phyloP scores from a whole-genome alignment of 2,888 invertebrate species.

The Noctua janthe region DNA sequence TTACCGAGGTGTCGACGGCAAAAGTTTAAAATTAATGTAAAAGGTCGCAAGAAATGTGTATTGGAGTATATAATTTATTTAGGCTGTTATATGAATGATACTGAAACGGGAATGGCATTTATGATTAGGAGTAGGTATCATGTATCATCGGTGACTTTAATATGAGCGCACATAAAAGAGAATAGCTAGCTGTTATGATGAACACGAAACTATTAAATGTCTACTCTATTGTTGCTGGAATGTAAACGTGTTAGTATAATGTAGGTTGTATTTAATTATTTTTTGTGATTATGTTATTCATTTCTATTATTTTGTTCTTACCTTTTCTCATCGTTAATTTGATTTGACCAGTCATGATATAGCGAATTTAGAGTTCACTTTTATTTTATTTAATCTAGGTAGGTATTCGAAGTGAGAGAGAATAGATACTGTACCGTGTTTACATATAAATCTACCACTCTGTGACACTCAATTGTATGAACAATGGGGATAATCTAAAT shows the following conservation, averaged over 20 bases:
- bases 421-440: conserved; percentile 12
- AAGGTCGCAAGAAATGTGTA: conserved; percentile 52
- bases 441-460: conserved; percentile 29
- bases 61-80: conserved; percentile 40
- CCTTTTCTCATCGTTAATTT: neutral
- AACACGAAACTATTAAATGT: conserved; percentile 48
- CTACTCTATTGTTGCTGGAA: conserved; percentile 34
- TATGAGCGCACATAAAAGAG: conserved; percentile 50
- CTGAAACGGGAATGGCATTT: conserved; percentile 40
- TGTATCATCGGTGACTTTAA: conserved; percentile 49
- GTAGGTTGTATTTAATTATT: neutral
- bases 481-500: conserved; percentile 39
- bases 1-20: conserved; percentile 60
- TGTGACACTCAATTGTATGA: conserved; percentile 16
- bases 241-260: conserved; percentile 14
- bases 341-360: neutral
- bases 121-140: conserved; percentile 39
- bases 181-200: conserved; percentile 37
- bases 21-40: conserved; percentile 59
- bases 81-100: conserved; percentile 43
- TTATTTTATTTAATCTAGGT: neutral
- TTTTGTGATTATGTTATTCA: neutral
- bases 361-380: neutral
- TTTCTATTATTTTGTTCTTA: neutral
- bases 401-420: neutral